A percentile compares a stretch with the other conserved stretches of the same genome.
Evolutionary conservation across 2,113 vertebrate species (phyloP).

Genomic region (Oryzias melastigma): DNA sequence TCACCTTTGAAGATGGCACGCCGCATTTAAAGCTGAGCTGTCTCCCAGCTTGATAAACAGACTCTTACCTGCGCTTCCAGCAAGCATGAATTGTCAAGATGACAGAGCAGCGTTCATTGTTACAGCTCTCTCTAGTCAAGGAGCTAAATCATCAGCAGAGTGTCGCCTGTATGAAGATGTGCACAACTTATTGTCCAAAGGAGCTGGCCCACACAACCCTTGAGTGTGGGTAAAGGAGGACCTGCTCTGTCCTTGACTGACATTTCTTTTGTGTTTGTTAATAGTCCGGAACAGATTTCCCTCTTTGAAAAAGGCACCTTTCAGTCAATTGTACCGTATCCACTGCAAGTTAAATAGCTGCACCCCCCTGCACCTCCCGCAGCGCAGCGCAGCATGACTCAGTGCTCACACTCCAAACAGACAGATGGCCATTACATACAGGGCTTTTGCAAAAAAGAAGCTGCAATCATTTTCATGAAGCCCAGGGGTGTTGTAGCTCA

Average conservation of each 20-base stretch:
- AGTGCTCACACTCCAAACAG: constrained; percentile 58
- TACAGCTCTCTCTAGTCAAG: constrained; percentile 28
- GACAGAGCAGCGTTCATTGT: constrained; percentile 48
- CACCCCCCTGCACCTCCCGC: constrained; percentile 45
- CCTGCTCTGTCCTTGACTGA: constrained; percentile 35
- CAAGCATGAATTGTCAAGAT: constrained; percentile 50
- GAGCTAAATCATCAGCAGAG: constrained; percentile 41
- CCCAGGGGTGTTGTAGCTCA: constrained; percentile 70
- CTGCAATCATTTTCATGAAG: constrained; percentile 75
- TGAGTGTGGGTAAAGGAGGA: constrained; percentile 9
- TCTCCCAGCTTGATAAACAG: constrained; percentile 41
- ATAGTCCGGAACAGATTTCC: constrained; percentile 23
- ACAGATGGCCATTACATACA: constrained; percentile 77
- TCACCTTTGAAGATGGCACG: constrained; percentile 29
- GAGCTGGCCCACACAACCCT: constrained; percentile 7
- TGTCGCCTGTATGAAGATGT: constrained; percentile 35
- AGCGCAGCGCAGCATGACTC: constrained; percentile 58
- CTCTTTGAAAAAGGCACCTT: constrained; percentile 43
- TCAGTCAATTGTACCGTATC: constrained; percentile 51
- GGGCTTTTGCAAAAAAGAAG: constrained; percentile 64
- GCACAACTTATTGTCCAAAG: constrained; percentile 8
- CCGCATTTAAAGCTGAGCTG: constrained; percentile 53
- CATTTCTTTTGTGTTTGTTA: constrained; percentile 21
- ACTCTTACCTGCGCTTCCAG: constrained; percentile 31
- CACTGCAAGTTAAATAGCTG: constrained; percentile 56